A percentile compares a stretch with the other conserved stretches of the same genome.
Evolutionary conservation across 1,140 invertebrate species (phyloP).

Genomic region (Arion vulgaris): DNA sequence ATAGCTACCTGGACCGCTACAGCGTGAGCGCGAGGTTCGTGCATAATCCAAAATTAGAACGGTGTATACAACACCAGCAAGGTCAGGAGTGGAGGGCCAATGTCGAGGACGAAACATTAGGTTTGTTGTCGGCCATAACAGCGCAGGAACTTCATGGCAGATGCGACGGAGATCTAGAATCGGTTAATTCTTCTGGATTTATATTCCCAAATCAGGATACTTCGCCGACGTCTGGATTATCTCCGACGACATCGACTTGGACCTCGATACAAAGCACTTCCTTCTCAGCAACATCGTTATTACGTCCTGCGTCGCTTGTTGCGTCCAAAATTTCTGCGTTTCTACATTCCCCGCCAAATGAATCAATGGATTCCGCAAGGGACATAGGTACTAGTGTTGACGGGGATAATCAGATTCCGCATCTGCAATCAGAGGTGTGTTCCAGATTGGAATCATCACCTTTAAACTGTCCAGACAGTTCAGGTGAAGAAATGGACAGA

Average conservation of each 20-base stretch:
- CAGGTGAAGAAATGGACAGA: slow-evolving; percentile 24
- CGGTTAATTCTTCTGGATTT: neutral
- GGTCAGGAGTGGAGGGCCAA: neutral
- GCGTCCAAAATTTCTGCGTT: slow-evolving; percentile 13
- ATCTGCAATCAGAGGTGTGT: neutral
- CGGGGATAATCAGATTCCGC: slow-evolving; percentile 22
- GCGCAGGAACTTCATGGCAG: slow-evolving; percentile 11
- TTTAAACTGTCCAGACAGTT: slow-evolving; percentile 18
- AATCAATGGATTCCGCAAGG: slow-evolving; percentile 5
- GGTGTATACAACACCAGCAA: slow-evolving; percentile 20
- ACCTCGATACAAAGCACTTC: neutral
- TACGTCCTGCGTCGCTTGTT: slow-evolving; percentile 5
- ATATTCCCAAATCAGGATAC: neutral
- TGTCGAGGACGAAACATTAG: slow-evolving; percentile 19
- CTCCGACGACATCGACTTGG: neutral
- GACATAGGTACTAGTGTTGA: slow-evolving; percentile 25
- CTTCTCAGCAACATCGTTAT: neutral
- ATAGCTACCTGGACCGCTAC: slow-evolving; percentile 59
- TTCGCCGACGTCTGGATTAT: neutral
- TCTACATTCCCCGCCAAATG: slow-evolving; percentile 33
- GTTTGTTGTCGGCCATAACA: slow-evolving; percentile 20
- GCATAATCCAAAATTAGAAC: slow-evolving; percentile 45
- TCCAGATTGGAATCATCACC: neutral
- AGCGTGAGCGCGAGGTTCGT: slow-evolving; percentile 60
- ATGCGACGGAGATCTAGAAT: neutral